Percentiles rank a stretch among this genome's conserved stretches.
phyloP scores from a whole-genome alignment of 2,888 invertebrate genomes.

The Oligia fasciuncula region DNA sequence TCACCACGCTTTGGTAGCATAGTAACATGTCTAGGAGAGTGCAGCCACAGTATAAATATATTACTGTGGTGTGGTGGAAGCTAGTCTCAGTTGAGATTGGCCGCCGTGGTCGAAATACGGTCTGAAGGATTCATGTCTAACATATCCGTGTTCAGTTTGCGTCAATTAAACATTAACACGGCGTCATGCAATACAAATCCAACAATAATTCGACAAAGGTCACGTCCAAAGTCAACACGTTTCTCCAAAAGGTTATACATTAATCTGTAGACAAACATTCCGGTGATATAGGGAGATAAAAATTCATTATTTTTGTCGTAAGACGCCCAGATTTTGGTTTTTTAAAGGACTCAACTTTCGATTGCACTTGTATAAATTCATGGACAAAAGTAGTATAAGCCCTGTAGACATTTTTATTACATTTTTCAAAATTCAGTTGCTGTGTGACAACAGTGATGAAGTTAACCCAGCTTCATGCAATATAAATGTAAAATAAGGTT shows the following conservation, averaged over 20 bases:
- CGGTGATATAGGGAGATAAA: neutral
- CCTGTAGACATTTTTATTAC: neutral
- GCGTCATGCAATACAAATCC: neutral
- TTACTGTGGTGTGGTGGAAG: neutral
- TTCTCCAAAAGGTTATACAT: neutral
- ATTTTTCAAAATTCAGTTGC: neutral
- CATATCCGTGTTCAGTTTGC: neutral
- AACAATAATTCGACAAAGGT: neutral
- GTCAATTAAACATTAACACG: neutral
- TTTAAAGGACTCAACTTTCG: neutral
- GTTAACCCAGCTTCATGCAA: neutral
- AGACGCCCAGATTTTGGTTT: neutral
- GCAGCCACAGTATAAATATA: too few relatives aligned
- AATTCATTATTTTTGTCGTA: neutral
- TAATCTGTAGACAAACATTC: neutral
- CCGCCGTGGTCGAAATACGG: neutral
- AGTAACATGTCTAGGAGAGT: neutral
- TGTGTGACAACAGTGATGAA: neutral
- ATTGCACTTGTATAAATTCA: neutral
- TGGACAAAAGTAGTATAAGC: neutral
- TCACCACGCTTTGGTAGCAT: neutral
- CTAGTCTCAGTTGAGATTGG: neutral
- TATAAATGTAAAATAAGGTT: neutral
- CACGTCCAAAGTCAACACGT: neutral
- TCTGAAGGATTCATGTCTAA: neutral